Base-by-base conservation (phyloP, 2,888 invertebrate species). In the Campaea margaritaria region DNA sequence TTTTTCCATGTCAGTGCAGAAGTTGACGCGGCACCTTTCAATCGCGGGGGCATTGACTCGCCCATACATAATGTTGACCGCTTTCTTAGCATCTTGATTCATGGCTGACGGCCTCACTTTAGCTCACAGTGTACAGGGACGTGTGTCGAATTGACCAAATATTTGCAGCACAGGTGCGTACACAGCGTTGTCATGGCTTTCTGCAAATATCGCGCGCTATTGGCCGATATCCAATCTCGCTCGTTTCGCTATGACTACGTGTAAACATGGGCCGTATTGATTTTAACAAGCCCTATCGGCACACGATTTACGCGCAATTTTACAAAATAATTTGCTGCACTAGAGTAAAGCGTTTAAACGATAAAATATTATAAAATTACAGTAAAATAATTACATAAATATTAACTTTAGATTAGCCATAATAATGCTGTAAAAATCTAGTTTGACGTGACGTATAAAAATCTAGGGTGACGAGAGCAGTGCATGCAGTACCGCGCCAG, bases 11-110 rank as follows among this genome's bases (percentile, higher is more conserved):
- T 85, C 85, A 0, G 85, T 85, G 58, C 84, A 85, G 68, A 82
- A 85, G 74, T 79, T 82, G 45, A 85, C 84, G 73, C 94, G 93
- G 70, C 91, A 91, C 74, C 88, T 91, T 76, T 94, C 94, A 42
- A 82, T 73, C 42, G 77, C 74, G 31, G 88, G 86, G 13, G 73
- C 82, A 64, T 82, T 85, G 13, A 90, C 86, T 75, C 93, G 81
- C 58, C 93, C 93, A 70, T 93, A 93, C 68, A 93, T 82, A 71
- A 80, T 87, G 52, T 82, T 87, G 15, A 81, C 77, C 36, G 78
- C 75, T 79, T 83, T 87, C 69, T 86, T 87, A 14, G 81, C 73
- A 52, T 87, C 87, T 75, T 80, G 82, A 75, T 84, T 85, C 87
- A 87, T 87, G 56, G 64, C 70, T 64, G 52, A 53, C 47, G 42